Evolutionary conservation across 2,797 vertebrate species (phyloP), one percentile per base, ranked within the genome.

Genomic region (Adrianichthys oophorus): DNA sequence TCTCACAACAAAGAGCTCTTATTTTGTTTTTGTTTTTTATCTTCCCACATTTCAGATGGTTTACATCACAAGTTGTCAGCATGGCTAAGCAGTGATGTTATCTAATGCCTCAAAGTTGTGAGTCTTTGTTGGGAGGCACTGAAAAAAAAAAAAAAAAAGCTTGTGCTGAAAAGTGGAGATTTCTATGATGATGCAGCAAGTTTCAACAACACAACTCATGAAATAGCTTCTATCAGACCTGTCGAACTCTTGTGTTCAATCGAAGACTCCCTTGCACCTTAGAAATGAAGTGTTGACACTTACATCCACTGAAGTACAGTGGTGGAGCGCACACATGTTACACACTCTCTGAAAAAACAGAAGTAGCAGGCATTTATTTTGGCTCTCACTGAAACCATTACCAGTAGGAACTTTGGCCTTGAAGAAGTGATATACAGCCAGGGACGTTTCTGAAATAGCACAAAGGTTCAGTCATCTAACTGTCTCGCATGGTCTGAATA

Each of bases 331-430:
- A 57, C 19, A 50, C 49, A 62, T 17, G 40, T 16, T 41, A 52
- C 55, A 63, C 48, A 56, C 58, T 49, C 55, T 53, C 55, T 70
- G 67, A 78, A 83, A 83, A 78, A 86, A 89, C 10, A 10, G 10
- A 90, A 79, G 76, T 79, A 78, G 79, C 76, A 81, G 69, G 76
- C 75, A 81, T 90, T 90, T 90, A 85, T 89, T 61, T 86, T 90
- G 89, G 89, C 88, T 66, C 54, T 56, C 57, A 46, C 44, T 58
- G 67, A 29, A 46, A 65, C 69, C 76, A 85, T 89, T 85, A 85
- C 78, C 63, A 75, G 37, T 79, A 21, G 80, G 77, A 86, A 82
- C 79, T 78, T 85, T 86, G 78, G 81, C 74, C 69, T 72, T 41
- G 37, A 41, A 66, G 48, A 56, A 65, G 78, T 80, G 82, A 82